phyloP scores from a whole-genome alignment of 1,140 invertebrate species.

The Zaprionus capensis region DNA sequence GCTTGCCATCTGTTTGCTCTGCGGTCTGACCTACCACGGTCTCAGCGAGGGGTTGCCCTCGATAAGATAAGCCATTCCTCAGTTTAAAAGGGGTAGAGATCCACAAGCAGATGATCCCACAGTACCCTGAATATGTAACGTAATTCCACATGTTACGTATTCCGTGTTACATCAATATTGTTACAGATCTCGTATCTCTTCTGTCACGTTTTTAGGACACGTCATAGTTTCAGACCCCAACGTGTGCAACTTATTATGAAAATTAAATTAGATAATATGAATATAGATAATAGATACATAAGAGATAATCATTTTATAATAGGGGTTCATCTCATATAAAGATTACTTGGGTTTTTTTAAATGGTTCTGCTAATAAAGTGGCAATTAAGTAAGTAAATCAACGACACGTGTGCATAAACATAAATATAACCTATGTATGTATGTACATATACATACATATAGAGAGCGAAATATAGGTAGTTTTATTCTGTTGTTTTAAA shows the following conservation, averaged over 20 bases:
- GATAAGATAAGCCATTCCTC: not conserved
- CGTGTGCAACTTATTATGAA: not conserved
- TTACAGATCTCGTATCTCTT: not conserved
- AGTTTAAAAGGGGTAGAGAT: not conserved
- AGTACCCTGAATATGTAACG: not conserved
- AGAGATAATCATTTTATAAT: not conserved
- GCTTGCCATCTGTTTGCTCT: conserved; percentile 6
- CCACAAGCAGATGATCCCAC: not conserved
- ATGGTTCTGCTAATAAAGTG: not conserved
- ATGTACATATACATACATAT: too few relatives aligned
- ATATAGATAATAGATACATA: not conserved
- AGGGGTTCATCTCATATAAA: not conserved
- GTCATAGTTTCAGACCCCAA: not conserved
- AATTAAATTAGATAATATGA: not conserved
- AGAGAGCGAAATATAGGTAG: too few relatives aligned
- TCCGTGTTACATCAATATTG: not conserved
- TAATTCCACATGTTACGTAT: not conserved
- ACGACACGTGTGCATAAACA: not conserved
- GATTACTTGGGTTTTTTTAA: not conserved
- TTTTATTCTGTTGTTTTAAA: too few relatives aligned
- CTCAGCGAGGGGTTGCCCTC: not conserved
- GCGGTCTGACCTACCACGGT: conserved; percentile 7
- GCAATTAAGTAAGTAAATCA: not conserved
- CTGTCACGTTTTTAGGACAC: not conserved
- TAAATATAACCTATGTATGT: too few relatives aligned